phyloP scores from a whole-genome alignment of 2,888 invertebrate genomes.

The Pogonocherus hispidulus region DNA sequence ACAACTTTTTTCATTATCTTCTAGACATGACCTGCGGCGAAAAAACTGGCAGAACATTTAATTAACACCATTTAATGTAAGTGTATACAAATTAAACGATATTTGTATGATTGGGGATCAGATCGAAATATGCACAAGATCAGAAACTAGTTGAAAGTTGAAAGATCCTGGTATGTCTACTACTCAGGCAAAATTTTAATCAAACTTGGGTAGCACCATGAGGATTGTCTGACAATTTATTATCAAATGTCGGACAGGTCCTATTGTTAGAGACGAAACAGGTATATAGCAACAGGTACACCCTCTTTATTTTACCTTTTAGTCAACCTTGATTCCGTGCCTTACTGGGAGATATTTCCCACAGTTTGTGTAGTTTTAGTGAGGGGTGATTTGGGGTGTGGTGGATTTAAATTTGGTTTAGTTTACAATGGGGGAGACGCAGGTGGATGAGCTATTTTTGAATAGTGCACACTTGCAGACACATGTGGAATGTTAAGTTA shows the following conservation, averaged over 20 bases:
- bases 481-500: conserved; percentile 41
- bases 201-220: conserved; percentile 32
- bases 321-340: conserved; percentile 38
- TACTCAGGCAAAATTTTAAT: conserved; percentile 26
- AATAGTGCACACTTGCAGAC: conserved; percentile 42
- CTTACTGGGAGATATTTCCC: conserved; percentile 45
- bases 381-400: conserved; percentile 41
- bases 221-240: conserved; percentile 37
- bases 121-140: no score
- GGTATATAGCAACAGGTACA: conserved; percentile 45
- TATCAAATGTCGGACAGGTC: conserved; percentile 43
- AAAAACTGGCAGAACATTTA: no score
- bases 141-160: no score
- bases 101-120: no score
- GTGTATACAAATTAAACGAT: no score
- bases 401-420: conserved; percentile 40
- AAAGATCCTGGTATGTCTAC: no score
- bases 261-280: conserved; percentile 39
- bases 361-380: conserved; percentile 43
- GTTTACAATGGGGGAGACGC: conserved; percentile 42
- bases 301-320: conserved; percentile 44
- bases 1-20: no score
- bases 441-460: conserved; percentile 45
- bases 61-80: no score
- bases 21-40: no score